Base-by-base conservation (phyloP, 2,113 vertebrate genomes). In the Cacatua alba region DNA sequence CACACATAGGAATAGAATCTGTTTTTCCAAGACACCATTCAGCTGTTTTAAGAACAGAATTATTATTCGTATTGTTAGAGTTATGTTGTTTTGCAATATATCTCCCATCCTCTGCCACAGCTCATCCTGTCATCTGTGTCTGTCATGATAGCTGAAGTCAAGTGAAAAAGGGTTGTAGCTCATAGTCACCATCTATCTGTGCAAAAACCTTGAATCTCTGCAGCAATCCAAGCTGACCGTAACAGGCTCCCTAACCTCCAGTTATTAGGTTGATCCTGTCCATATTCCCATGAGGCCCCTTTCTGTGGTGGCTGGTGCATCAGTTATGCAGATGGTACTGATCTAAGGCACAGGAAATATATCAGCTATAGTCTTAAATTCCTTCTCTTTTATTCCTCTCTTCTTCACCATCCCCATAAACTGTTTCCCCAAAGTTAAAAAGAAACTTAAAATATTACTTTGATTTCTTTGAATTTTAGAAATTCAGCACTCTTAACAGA, bases 261-360 rank as follows among this genome's bases (percentile, higher is more conserved):
- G 33, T 2, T 60, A 6, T 20, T 39, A 24, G 28, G 5, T 2
- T 86, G 48, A 51, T 69, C 28, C 53, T 80, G 52, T 26, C 88
- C 4, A 6, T 82, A 35, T 88, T 79, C 48, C 39, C 13, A 0
- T 25, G 23, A 59, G 29, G 17, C 41, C 48, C 12, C 39, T 89
- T 70, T 62, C 57, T 82, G 7, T 63, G 17, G 20, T 1, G 0
- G 24, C 49, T 1, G 3, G 29, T 35, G 10, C 26, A 26, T 65
- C 82, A 48, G 20, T 71, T 52, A 14, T 21, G 18, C 1, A 2
- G 39, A 60, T 46, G 4, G 3, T 69, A 60, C 1, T 0, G 0
- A 48, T 35, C n/a, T 53, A 29, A 52, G 41, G 46, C 41, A 78
- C 29, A 35, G 71, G 18, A 68, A 76, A 48, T n/a, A 24, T 68